Evolutionary conservation across 2,797 vertebrate species (phyloP).

Genomic region (Sebastes taczanowskii): DNA sequence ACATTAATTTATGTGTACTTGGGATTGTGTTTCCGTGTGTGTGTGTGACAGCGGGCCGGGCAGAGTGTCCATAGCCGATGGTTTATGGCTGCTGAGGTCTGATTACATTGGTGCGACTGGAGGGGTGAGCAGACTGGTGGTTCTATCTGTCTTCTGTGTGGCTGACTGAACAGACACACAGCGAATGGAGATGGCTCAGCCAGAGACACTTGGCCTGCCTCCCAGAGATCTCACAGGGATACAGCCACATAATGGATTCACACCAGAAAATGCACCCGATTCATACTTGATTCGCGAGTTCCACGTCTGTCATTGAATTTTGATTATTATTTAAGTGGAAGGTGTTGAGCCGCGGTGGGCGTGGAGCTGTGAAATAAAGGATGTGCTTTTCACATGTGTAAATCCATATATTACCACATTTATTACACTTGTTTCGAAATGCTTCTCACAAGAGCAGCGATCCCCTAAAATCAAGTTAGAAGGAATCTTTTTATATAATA

Average conservation of each 20-base stretch:
- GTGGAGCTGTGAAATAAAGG: not conserved
- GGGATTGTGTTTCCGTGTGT: conserved; percentile 30
- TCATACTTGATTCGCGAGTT: conserved; percentile 45
- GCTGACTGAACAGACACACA: conserved; percentile 71
- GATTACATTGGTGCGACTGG: conserved; percentile 78
- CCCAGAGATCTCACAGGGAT: conserved; percentile 70
- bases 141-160: conserved; percentile 77
- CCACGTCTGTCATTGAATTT: conserved; percentile 28
- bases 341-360: not conserved
- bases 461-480: conserved; percentile 17
- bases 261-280: conserved; percentile 55
- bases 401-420: conserved; percentile 5
- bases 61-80: conserved; percentile 72
- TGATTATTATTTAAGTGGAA: conserved; percentile 33
- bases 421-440: not conserved
- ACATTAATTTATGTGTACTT: conserved; percentile 26
- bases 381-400: not conserved
- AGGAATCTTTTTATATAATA: conserved; percentile 14
- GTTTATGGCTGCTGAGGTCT: conserved; percentile 79
- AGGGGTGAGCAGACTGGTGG: conserved; percentile 71
- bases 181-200: conserved; percentile 74
- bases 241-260: conserved; percentile 63
- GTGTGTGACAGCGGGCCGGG: conserved; percentile 57
- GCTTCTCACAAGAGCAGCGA: not conserved
- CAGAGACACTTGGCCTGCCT: conserved; percentile 72